Percentiles rank a stretch among this genome's conserved stretches.
Evolutionary conservation across 2,888 invertebrate species (phyloP).

Genomic region (Osmoderma eremita): DNA sequence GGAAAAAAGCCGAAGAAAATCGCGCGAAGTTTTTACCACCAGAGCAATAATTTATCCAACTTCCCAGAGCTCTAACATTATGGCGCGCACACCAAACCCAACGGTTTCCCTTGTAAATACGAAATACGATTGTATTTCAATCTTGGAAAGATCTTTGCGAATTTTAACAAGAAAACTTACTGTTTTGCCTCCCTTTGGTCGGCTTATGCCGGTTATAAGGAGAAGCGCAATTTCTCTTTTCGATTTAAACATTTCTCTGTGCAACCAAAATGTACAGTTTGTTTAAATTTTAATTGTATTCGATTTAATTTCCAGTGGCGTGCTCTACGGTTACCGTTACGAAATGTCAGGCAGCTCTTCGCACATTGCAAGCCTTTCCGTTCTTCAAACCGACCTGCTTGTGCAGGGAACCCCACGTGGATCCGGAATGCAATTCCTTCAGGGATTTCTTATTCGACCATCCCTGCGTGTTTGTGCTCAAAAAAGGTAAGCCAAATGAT

Average conservation of each 20-base stretch:
- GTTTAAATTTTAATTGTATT: conserved; percentile 14
- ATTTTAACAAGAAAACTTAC: conserved; percentile 37
- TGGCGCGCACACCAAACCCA: conserved; percentile 21
- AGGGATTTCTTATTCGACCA: conserved; percentile 93
- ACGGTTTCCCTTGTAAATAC: conserved; percentile 33
- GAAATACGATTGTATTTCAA: conserved; percentile 37
- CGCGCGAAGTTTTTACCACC: conserved; percentile 31
- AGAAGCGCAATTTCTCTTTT: not conserved
- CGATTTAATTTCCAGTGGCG: conserved; percentile 75
- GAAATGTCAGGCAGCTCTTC: conserved; percentile 91
- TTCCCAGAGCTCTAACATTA: conserved; percentile 11
- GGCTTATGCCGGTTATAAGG: not conserved
- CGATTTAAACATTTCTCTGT: no score
- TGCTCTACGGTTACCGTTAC: conserved; percentile 93
- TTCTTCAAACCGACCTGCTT: conserved; percentile 94
- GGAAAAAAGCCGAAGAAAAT: conserved; percentile 15
- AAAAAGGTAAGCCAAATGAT: conserved; percentile 76
- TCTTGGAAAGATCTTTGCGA: conserved; percentile 35
- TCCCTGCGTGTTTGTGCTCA: conserved; percentile 89
- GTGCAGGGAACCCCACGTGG: conserved; percentile 89
- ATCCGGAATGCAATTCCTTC: conserved; percentile 92
- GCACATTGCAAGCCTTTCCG: conserved; percentile 89
- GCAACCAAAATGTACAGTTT: not conserved
- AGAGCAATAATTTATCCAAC: conserved; percentile 35
- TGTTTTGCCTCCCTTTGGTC: conserved; percentile 11